Percentiles rank a stretch among this genome's conserved stretches.
These are phyloP conservation scores for Balaeniceps rex DNA, from an alignment of 2,113 vertebrate genomes.

Conservation along the genomic window DNA sequence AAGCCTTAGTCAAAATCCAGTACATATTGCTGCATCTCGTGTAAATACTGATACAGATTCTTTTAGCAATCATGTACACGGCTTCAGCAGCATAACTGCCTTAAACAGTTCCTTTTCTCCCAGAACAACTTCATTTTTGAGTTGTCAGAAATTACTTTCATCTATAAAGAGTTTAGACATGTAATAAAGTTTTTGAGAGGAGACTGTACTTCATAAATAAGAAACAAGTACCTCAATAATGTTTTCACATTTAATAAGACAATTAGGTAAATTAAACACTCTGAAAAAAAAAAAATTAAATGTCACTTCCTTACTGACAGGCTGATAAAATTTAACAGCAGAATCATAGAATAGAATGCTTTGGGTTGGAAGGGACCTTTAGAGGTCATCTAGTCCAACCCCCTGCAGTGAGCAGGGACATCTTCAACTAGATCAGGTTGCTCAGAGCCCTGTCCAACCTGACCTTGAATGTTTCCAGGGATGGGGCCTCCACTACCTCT, in stretches of 20 bases:
- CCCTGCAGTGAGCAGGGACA: no score
- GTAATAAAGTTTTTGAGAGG: background rate
- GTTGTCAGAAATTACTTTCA: background rate
- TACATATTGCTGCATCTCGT: background rate
- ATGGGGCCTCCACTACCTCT: no score
- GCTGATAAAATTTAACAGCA: background rate
- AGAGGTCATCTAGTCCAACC: no score
- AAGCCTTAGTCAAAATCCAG: background rate
- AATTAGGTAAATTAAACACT: background rate
- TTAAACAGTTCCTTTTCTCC: background rate
- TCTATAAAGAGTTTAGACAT: background rate
- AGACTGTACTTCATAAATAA: background rate
- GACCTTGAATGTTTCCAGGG: no score
- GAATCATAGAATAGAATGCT: no score
- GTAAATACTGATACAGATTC: background rate
- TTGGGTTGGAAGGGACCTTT: no score
- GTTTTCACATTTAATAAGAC: background rate
- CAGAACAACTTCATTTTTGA: background rate
- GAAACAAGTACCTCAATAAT: background rate
- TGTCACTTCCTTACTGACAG: background rate
- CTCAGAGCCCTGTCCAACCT: no score
- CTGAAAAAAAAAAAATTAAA: background rate
- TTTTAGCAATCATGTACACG: background rate
- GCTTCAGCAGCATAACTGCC: background rate
- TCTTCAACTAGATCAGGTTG: no score